Base-by-base conservation (phyloP, 2,113 vertebrate genomes). In the Myrmophylax atrothorax region DNA sequence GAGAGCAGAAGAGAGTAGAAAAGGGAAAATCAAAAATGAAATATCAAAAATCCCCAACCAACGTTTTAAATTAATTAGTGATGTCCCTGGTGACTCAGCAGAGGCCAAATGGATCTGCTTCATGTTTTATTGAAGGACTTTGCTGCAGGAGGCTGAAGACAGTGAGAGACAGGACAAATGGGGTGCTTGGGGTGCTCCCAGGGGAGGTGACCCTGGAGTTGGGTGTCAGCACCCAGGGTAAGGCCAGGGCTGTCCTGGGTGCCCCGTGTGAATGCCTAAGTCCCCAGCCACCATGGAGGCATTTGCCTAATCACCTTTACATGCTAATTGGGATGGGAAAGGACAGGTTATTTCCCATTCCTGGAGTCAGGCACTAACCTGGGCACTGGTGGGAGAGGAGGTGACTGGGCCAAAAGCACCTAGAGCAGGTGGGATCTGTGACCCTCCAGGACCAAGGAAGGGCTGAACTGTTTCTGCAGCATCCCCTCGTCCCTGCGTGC, bases 11-110 rank as follows among this genome's bases (percentile, higher is more conserved):
- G 9, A 24, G 75, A 74, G 46, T n/a, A 25, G 84, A 68, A 75
- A 82, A 74, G 23, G 28, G 29, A 12, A 31, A 29, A 16, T 31
- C 38, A 15, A 22, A 29, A 18, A 64, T 26, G 0, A 81, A 55
- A 12, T 3, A 70, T 28, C 16, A 69, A 77, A 84, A 72, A 58
- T 89, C 42, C 28, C 42, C 42, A 86, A 14, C 29, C 28, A 47
- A 56, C 3, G 2, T 58, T 86, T 92, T 59, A 63, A 77, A 87
- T 96, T 86, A 93, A 96, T 96, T 92, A 93, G 76, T 89, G 89
- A 90, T 74, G 80, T 92, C 94, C 42, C 90, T 3, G 1, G 80
- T 93, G 96, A 95, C 76, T 94, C 95, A 93, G 88, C 94, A 88
- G 83, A 90, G 59, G 40, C 88, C 92, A 92, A 94, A 93, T 86